Evolutionary conservation across 2,888 invertebrate species (phyloP), one percentile per base, ranked within the genome.

Genomic region (Neoitamus cyanurus): DNA sequence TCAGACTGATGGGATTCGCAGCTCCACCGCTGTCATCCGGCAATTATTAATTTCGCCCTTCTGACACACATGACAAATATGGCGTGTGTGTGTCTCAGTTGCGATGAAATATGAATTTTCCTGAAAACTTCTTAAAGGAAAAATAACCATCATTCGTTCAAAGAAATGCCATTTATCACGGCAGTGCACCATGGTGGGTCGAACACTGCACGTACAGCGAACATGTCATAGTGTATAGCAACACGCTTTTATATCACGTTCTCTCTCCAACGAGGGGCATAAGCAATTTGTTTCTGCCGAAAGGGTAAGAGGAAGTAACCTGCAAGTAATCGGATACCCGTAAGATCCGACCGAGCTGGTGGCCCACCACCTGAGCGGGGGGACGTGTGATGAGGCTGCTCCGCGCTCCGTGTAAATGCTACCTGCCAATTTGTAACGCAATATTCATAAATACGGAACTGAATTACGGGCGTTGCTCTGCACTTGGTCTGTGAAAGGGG

Each of bases 371-470:
- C 75, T 46, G 75, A 42, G 75, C 42, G 37, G 37, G 28, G 72
- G 15, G 36, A 42, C 42, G 30, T 77, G 46, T 25, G 46, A 77
- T 25, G 77, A 77, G 77, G 25, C 37, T 25, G 42, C 42, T 2
- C 77, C 28, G 77, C 15, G 77, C 77, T 31, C 46, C 20, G 69
- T 70, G 75, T 85, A 85, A 85, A 85, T 83, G 83, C 83, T 78
- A 69, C 77, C 85, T 85, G 85, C 78, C 85, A 83, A 83, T 77
- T 77, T 34, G 46, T 42, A 83, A 83, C 69, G 83, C 85, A 85
- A 78, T 68, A 70, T 83, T 83, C 85, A 85, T 85, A 85, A 85
- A 85, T 85, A 83, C 73, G 36, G 46, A 77, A 77, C 42, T 77
- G 77, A 77, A 77, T 77, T 77, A 77, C 77, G n/a, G 13, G 5